Evolutionary conservation across 2,888 invertebrate species (phyloP), one percentile per base, ranked within the genome.

Genomic region (Plagodis dolabraria): DNA sequence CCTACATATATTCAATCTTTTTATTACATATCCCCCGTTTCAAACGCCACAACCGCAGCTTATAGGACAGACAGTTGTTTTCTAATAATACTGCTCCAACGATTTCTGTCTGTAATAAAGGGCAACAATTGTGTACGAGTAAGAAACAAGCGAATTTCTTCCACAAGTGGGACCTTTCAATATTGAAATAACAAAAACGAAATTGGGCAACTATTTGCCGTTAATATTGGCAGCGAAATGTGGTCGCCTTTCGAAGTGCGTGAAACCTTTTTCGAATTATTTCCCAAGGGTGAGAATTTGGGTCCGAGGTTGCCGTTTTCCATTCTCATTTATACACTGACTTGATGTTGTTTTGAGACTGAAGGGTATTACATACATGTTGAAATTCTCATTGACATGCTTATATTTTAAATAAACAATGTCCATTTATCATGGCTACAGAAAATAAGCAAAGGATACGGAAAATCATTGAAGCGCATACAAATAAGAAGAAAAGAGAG

Each of bases 211-310:
- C 60, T 59, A 61, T 67, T 67, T 58, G 60, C 56, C 47, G 50
- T 59, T 62, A 63, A 60, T 65, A 64, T 63, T 58, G 60, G 63
- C 58, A 57, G 45, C 52, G 53, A 58, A 57, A 63, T 61, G 61
- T 68, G 69, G 69, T 65, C 57, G 66, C 67, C 48, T 59, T 60
- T 64, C 68, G 56, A 70, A 72, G 67, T 69, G 70, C 68, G 71
- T 69, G 66, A 65, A 74, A 73, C 73, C 69, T 75, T 77, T 72
- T 22, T 68, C 64, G 48, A 68, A 70, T 67, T 72, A 75, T 74
- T 70, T 80, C 79, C 83, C 80, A 38, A 57, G 79, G 71, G 80
- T 57, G 55, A 57, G 67, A 69, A 76, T 75, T 74, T 63, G 70
- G 65, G 68, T 53, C 57, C 63, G 67, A 75, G 71, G 71, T 69